Evolutionary conservation across 1,140 invertebrate species (phyloP).

Genomic region (Drosophila jambulina): DNA sequence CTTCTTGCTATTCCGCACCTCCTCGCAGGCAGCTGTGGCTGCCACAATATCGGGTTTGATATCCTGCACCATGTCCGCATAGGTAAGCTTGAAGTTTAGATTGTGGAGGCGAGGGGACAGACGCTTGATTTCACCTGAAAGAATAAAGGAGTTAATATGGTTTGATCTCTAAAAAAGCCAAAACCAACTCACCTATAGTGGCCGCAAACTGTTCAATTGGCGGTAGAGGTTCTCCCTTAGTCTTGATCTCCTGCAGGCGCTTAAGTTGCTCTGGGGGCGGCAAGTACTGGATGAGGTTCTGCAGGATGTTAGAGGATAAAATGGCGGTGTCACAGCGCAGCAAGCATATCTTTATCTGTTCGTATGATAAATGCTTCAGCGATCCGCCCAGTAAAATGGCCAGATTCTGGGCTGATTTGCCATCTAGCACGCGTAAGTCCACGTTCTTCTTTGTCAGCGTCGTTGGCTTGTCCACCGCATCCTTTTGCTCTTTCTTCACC

Average conservation of each 20-base stretch:
- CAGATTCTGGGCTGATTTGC: constrained; percentile 97
- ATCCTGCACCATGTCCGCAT: constrained; percentile 92
- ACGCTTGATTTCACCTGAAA: constrained; percentile 91
- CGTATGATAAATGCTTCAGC: constrained; percentile 94
- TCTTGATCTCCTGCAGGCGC: constrained; percentile 91
- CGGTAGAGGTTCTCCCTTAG: constrained; percentile 92
- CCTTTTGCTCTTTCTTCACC: constrained; percentile 89
- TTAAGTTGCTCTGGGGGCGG: constrained; percentile 95
- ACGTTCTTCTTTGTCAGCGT: constrained; percentile 92
- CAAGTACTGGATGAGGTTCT: constrained; percentile 94
- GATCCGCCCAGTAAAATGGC: constrained; percentile 95
- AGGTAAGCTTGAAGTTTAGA: constrained; percentile 92
- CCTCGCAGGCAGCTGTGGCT: constrained; percentile 97
- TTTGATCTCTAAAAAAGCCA: background rate
- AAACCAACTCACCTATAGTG: constrained; percentile 89
- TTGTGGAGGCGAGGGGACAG: constrained; percentile 94
- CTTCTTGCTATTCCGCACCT: constrained; percentile 95
- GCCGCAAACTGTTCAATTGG: constrained; percentile 98
- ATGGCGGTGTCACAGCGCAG: constrained; percentile 94
- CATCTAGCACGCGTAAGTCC: constrained; percentile 95
- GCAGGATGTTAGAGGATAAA: constrained; percentile 92
- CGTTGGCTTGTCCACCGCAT: constrained; percentile 88
- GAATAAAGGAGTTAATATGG: background rate
- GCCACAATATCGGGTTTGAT: constrained; percentile 98
- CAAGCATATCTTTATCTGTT: constrained; percentile 93